Conservation (phyloP, 37 sponge, comb jelly and placozoan genomes). For the Lycopodina hypogea region DNA sequence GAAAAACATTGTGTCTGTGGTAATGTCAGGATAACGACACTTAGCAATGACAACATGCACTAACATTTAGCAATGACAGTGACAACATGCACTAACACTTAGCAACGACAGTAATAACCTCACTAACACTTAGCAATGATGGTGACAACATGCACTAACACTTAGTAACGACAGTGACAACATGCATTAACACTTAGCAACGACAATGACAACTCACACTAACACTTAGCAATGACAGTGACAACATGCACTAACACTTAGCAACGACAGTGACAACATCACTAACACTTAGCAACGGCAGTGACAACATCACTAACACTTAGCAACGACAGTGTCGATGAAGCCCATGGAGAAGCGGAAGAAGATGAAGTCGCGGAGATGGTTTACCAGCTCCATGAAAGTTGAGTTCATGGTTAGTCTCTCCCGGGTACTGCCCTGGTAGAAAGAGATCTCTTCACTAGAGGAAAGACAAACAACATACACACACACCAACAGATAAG, state of each 20-base stretch:
- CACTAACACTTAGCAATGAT: background rate
- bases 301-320: constrained; percentile 54
- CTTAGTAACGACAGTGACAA: too few relatives aligned
- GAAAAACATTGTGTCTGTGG: too few relatives aligned
- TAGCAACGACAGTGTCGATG: constrained; percentile 84
- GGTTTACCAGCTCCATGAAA: constrained; percentile 68
- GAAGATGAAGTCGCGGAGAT: constrained; percentile 67
- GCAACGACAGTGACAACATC: too few relatives aligned
- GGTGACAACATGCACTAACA: too few relatives aligned
- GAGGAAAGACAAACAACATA: background rate
- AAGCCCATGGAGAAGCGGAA: constrained; percentile 87
- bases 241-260: too few relatives aligned
- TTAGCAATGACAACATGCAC: too few relatives aligned
- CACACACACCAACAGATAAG: background rate
- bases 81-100: too few relatives aligned
- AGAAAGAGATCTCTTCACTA: constrained; percentile 96
- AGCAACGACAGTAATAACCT: too few relatives aligned
- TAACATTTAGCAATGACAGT: too few relatives aligned
- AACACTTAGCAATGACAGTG: background rate
- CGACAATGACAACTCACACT: background rate
- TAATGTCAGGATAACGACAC: too few relatives aligned
- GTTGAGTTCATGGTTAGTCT: constrained; percentile 65
- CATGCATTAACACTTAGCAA: background rate
- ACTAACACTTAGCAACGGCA: background rate
- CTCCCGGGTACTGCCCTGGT: constrained; percentile 83